Conservation (phyloP, 1,140 invertebrate species). For the Melanaphis sacchari region DNA sequence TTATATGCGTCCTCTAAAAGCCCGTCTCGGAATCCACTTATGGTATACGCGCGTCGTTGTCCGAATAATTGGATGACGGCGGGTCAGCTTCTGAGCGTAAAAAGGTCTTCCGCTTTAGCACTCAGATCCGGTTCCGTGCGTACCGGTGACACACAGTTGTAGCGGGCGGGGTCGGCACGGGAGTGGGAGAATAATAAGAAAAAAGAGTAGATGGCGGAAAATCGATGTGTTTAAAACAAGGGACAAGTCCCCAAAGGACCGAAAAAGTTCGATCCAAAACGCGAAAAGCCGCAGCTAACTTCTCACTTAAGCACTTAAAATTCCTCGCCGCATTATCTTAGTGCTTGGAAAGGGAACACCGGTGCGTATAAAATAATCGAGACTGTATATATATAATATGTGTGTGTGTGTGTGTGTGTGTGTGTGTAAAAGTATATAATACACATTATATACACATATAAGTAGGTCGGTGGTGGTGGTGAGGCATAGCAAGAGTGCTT, state of each 20-base stretch:
- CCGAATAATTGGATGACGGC: slow-evolving; percentile 44
- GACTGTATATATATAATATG: background rate
- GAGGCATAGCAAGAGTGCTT: background rate
- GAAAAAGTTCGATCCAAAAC: slow-evolving; percentile 53
- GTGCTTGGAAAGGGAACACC: background rate
- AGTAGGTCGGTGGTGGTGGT: background rate
- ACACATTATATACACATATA: background rate
- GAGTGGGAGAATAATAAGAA: background rate
- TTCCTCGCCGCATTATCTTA: background rate
- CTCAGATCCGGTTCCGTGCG: slow-evolving; percentile 6
- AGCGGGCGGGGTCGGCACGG: background rate
- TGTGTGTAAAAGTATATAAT: too few relatives aligned
- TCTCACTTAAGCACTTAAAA: slow-evolving; percentile 57
- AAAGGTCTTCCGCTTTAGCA: slow-evolving; percentile 24
- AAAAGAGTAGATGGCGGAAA: slow-evolving; percentile 23
- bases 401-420: too few relatives aligned
- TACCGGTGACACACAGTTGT: background rate
- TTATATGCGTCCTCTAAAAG: slow-evolving; percentile 36
- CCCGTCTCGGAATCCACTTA: slow-evolving; percentile 37
- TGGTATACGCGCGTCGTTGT: background rate
- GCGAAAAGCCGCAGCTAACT: slow-evolving; percentile 55
- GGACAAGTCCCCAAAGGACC: slow-evolving; percentile 37
- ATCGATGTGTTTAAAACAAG: slow-evolving; percentile 54
- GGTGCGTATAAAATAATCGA: slow-evolving; percentile 20
- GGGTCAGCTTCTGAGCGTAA: slow-evolving; percentile 19